These are phyloP conservation scores for Piezodorus guildinii DNA, from an alignment of 1,140 invertebrate species.

Conservation along the genomic window DNA sequence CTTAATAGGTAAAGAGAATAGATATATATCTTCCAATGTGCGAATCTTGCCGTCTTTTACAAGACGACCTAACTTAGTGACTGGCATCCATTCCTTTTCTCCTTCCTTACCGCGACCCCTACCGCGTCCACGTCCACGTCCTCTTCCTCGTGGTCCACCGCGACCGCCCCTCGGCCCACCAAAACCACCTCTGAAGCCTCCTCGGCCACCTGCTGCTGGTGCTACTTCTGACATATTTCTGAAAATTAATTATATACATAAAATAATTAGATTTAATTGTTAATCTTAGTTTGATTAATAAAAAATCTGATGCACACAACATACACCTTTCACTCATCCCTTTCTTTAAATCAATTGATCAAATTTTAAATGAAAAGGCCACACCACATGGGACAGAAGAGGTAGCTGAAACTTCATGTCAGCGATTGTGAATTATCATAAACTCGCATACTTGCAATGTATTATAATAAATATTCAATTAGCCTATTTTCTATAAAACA, in stretches of 20 bases:
- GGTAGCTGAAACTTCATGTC: no score
- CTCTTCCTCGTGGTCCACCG: slow-evolving; percentile 65
- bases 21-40: slow-evolving; percentile 94
- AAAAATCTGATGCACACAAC: no score
- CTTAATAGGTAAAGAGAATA: slow-evolving; percentile 98
- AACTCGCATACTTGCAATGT: no score
- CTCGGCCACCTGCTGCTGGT: slow-evolving; percentile 83
- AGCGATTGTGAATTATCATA: no score
- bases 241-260: not conserved
- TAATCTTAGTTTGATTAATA: no score
- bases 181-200: slow-evolving; percentile 87
- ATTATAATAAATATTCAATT: no score
- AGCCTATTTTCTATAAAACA: no score
- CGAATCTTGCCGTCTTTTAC: slow-evolving; percentile 95
- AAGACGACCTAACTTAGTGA: slow-evolving; percentile 94
- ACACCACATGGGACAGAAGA: no score
- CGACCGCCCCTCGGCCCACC: slow-evolving; percentile 69
- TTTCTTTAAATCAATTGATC: no score
- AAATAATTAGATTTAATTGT: no score
- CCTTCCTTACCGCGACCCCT: slow-evolving; percentile 89
- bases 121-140: slow-evolving; percentile 65
- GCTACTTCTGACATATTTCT: slow-evolving; percentile 82
- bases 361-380: no score
- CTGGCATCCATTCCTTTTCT: slow-evolving; percentile 96
- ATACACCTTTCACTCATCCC: no score